These are phyloP conservation scores for Neosalanx taihuensis DNA, from an alignment of 2,797 vertebrate genomes.

Conservation along the genomic window DNA sequence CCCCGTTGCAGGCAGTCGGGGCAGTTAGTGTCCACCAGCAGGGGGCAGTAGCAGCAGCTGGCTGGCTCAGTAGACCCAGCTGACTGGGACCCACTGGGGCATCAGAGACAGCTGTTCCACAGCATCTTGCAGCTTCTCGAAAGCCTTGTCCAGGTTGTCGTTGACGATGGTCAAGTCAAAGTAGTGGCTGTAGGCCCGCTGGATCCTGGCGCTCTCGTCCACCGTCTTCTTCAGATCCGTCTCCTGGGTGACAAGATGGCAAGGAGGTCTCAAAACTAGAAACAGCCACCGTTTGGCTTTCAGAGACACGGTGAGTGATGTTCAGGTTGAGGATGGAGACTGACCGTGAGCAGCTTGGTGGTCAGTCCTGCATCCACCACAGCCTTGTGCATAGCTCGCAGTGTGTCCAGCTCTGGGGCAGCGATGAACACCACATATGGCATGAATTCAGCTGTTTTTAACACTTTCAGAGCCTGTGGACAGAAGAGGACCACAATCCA, in stretches of 20 bases:
- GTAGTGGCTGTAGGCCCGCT: slow-evolving; percentile 94
- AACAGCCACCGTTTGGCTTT: background rate
- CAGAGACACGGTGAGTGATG: background rate
- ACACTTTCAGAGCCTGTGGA: slow-evolving; percentile 88
- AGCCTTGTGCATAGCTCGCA: slow-evolving; percentile 97
- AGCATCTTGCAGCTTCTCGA: slow-evolving; percentile 87
- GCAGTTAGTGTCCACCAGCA: slow-evolving; percentile 1
- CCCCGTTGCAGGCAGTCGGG: slow-evolving; percentile 1
- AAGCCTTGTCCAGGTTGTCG: slow-evolving; percentile 97
- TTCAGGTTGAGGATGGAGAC: slow-evolving; percentile 32
- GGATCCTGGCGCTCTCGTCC: slow-evolving; percentile 93
- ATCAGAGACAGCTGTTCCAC: slow-evolving; percentile 86
- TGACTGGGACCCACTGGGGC: slow-evolving; percentile 96
- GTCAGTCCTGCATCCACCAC: slow-evolving; percentile 96
- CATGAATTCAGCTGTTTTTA: slow-evolving; percentile 97
- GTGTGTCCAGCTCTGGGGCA: slow-evolving; percentile 90
- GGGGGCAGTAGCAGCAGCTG: background rate
- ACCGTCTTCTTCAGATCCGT: slow-evolving; percentile 97
- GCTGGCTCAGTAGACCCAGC: slow-evolving; percentile 89
- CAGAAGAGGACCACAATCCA: slow-evolving; percentile 21
- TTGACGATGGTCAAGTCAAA: slow-evolving; percentile 96
- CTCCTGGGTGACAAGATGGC: slow-evolving; percentile 75
- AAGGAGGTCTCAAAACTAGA: background rate
- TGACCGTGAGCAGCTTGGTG: slow-evolving; percentile 95
- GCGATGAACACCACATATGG: slow-evolving; percentile 98